Conservation (phyloP, 2,797 vertebrate genomes). For the Alfaro cultratus region DNA sequence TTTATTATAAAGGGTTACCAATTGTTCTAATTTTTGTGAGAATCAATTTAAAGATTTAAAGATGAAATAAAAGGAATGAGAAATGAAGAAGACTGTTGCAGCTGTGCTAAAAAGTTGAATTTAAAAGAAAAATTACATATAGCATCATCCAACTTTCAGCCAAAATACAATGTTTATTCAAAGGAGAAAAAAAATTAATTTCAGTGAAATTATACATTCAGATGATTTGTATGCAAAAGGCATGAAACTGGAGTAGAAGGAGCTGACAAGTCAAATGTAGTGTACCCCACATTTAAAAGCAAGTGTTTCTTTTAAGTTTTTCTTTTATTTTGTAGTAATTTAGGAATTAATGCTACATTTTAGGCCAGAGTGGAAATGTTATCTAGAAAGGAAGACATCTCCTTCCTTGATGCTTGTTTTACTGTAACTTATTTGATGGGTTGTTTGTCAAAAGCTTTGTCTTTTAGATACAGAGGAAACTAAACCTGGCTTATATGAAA, state of each 20-base stretch:
- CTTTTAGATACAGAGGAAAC: slow-evolving; percentile 5
- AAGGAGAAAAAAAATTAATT: background rate
- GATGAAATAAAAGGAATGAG: background rate
- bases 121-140: background rate
- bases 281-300: background rate
- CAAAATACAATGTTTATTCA: background rate
- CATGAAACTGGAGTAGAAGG: background rate
- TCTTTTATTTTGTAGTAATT: no score
- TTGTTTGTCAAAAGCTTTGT: slow-evolving; percentile 10
- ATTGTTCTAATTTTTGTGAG: background rate
- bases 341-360: background rate
- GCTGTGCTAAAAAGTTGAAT: background rate
- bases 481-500: background rate
- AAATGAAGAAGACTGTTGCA: background rate
- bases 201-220: background rate
- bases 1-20: background rate
- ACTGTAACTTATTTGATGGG: slow-evolving; percentile 19
- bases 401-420: slow-evolving; percentile 9
- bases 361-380: background rate
- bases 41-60: no score
- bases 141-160: background rate
- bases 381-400: background rate
- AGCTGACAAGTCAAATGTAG: background rate
- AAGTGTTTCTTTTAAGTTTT: background rate
- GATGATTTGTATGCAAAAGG: background rate